Evolutionary conservation across 2,797 vertebrate genomes (phyloP).

Genomic region (Gobio occitaniae): DNA sequence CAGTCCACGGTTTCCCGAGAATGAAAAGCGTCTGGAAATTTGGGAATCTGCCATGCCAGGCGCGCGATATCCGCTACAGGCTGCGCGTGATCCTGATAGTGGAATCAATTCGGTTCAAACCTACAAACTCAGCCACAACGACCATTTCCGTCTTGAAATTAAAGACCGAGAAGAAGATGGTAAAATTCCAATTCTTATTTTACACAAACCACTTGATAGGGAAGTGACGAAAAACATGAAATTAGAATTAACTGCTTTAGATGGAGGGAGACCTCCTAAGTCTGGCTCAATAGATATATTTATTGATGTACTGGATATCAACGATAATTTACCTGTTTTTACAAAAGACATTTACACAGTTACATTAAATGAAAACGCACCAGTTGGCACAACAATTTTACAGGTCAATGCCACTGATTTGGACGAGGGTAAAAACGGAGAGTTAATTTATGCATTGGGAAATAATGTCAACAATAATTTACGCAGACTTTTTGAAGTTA

Average conservation of each 20-base stretch:
- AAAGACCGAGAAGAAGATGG: constrained; percentile 72
- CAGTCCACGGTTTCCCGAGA: constrained; percentile 72
- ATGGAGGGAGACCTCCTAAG: constrained; percentile 76
- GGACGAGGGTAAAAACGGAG: constrained; percentile 64
- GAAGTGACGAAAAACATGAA: constrained; percentile 68
- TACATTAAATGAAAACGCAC: constrained; percentile 67
- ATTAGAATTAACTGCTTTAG: constrained; percentile 72
- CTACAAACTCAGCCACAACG: constrained; percentile 69
- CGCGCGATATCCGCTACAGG: constrained; percentile 76
- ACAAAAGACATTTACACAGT: constrained; percentile 65
- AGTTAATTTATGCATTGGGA: constrained; percentile 64
- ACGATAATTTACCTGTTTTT: constrained; percentile 80
- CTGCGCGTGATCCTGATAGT: constrained; percentile 77
- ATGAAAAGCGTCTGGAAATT: constrained; percentile 73
- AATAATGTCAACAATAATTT: constrained; percentile 54
- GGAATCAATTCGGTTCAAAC: constrained; percentile 73
- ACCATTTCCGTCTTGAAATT: constrained; percentile 75
- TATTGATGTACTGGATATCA: constrained; percentile 73
- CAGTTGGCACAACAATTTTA: constrained; percentile 64
- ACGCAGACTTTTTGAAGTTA: constrained; percentile 58
- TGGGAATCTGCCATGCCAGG: constrained; percentile 76
- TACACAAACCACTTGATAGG: constrained; percentile 77
- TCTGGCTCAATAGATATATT: constrained; percentile 69
- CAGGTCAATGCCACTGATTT: constrained; percentile 66
- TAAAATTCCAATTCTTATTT: constrained; percentile 73